Evolutionary conservation across 2,797 vertebrate species (phyloP), one percentile per base, ranked within the genome.

Genomic region (Falco cherrug): DNA sequence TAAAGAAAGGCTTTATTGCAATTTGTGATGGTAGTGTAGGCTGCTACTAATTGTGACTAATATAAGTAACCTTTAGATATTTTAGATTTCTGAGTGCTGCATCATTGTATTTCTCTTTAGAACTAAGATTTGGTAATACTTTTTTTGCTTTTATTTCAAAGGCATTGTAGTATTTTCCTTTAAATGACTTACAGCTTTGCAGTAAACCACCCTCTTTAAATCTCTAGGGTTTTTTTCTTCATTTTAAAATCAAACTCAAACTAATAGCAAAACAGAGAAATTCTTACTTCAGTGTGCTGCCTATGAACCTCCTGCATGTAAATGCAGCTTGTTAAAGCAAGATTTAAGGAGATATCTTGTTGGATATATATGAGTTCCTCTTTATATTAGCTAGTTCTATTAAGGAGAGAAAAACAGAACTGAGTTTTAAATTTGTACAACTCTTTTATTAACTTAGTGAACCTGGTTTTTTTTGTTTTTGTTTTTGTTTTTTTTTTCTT

Each of bases 71-170:
- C 80, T 71, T 9, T 87, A 59, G 61, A 35, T 88, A 73, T 84
- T 88, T 84, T 65, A 88, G 29, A 65, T 76, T 17, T 48, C 39
- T 54, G n/a, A 48, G 26, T 61, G 26, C 60, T 75, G 61, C 24
- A 76, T 43, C 48, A 51, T 63, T 84, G 16, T 51, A 0, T 69
- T 92, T 81, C 47, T 85, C 31, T 88, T 53, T 35, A 47, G 67
- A 77, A 16, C 22, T 57, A 69, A 94, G 57, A 63, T 65, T 74
- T 84, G 26, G 13, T 50, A n/a, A 79, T 89, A 45, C 8, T n/a
- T n/a, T n/a, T 92, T 76, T 86, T 94, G 29, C 47, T 76, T 94
- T 79, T 65, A 31, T 84, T 95, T 92, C 77, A 87, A 87, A 87
- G 29, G 5, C 29, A 39, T 39, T 75, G 14, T 68, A 54, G 21